Evolutionary conservation across 2,113 vertebrate genomes (phyloP), one percentile per base, ranked within the genome.

Genomic region (Scortum barcoo): DNA sequence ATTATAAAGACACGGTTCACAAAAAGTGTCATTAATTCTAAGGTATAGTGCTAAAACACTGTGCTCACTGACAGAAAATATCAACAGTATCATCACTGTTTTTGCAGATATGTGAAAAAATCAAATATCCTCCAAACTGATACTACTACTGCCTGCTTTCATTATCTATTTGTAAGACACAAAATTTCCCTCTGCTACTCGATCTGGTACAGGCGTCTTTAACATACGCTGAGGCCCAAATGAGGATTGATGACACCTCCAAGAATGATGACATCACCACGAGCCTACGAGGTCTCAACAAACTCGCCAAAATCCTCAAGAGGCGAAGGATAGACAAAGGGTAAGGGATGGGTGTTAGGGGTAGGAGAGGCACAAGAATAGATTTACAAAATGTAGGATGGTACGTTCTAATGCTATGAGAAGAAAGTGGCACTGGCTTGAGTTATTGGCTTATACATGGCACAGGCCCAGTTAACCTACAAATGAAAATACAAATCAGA

Each of bases 1-100:
- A 96, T 99, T 83, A 72, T 99, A 48, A 97, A 96, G 85, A 99
- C 96, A 0, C 95, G 90, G 63, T 99, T 99, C 95, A 97, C 97
- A 0, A 99, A 99, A 95, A 99, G 98, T 89, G 84, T 96, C 76
- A 99, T 99, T 88, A 97, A 98, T 91, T 99, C 98, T 56, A 99
- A 99, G 97, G 98, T 99, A 94, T 42, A 71, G 89, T 91, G 7
- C 33, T 53, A 62, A 74, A 3, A 70, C 10, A 44, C 10, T 9
- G 11, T 2, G 38, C 48, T 62, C 5, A 12, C 3, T 3, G 44
- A 72, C n/a, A 33, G 11, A 28, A 46, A 42, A 19, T 60, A 54
- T 54, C n/a, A n/a, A 17, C 20, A 8, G 19, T 50, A 50, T 48
- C 46, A 16, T 36, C 22, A 24, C 24, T 26, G 10, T n/a, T 30